Base-by-base conservation (phyloP, 2,113 vertebrate species). In the Fulmarus glacialis region DNA sequence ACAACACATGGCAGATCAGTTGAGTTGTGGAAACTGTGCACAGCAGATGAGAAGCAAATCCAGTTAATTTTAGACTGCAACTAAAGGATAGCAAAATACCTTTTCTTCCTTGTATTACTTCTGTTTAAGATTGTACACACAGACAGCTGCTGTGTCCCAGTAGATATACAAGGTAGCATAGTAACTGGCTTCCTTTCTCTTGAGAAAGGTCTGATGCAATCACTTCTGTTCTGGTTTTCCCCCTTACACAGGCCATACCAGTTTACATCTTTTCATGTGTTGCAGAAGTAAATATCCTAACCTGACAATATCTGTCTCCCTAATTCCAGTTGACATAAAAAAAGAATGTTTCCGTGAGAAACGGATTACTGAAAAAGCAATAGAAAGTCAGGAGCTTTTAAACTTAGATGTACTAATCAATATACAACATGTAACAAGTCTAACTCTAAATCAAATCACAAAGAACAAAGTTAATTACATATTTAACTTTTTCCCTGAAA, bases 11-110 rank as follows among this genome's bases (percentile, higher is more conserved):
- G 83, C 75, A 89, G 71, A 77, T 53, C 48, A 84, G 36, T 48
- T 79, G 66, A 90, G 67, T 68, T 71, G 38, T 48, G 50, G 68
- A 34, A 96, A 75, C 55, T 45, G n/a, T 59, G 32, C 45, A 87
- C 29, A 50, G 38, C 68, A 74, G 59, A 95, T 21, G 75, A 96
- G 75, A 96, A 87, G 48, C 29, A 89, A 94, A 95, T 67, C 7
- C 36, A 84, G 80, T 55, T 89, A 82, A 82, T 89, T 78, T 78
- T 83, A 66, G 53, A 70, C 2, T 2, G 47, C 80, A 91, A 66
- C 60, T 50, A 59, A 59, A n/a, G 80, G 38, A 90, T 4, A 36
- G 52, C 12, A 94, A 93, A 92, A 66, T 27, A 55, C 9, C 30
- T 20, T 70, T 59, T 74, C 27, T 53, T 52, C 21, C 24, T 60